phyloP scores from a whole-genome alignment of 2,113 vertebrate genomes.

The Phaethon lepturus region DNA sequence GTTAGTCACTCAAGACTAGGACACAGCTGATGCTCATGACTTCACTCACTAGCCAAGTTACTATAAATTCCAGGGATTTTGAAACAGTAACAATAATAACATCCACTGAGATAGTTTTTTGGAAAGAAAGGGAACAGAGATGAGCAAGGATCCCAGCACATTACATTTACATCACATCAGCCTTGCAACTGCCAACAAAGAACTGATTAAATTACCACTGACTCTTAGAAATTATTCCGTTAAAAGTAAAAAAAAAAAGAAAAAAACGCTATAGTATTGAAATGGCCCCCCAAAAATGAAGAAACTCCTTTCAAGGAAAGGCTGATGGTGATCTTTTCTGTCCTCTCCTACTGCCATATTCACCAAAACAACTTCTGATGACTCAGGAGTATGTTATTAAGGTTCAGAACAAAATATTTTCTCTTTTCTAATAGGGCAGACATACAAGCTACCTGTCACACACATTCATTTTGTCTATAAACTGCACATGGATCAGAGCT shows the following conservation, averaged over 20 bases:
- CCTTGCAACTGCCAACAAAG: not conserved
- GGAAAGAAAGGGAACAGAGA: not conserved
- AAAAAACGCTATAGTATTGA: not conserved
- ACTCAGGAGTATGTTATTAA: not conserved
- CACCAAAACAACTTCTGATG: not conserved
- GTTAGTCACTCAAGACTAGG: not conserved
- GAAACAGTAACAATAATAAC: not conserved
- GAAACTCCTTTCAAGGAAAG: not conserved
- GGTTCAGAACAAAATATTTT: not conserved
- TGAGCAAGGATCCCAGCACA: not conserved
- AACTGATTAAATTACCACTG: not conserved
- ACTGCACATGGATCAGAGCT: not conserved
- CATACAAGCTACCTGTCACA: not conserved
- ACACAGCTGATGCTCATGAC: not conserved
- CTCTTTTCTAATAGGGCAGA: not conserved
- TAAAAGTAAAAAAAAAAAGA: not conserved
- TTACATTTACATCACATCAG: not conserved
- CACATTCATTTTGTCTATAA: not conserved
- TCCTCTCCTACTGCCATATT: not conserved
- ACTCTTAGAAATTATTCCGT: not conserved
- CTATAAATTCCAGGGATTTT: not conserved
- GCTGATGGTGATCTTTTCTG: not conserved
- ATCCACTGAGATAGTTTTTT: not conserved
- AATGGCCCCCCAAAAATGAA: rapidly evolving
- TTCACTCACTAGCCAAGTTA: not conserved